Percentiles rank a stretch among this genome's conserved stretches.
These are phyloP conservation scores for Halcyon senegalensis DNA, from an alignment of 2,113 vertebrate species.

Conservation along the genomic window DNA sequence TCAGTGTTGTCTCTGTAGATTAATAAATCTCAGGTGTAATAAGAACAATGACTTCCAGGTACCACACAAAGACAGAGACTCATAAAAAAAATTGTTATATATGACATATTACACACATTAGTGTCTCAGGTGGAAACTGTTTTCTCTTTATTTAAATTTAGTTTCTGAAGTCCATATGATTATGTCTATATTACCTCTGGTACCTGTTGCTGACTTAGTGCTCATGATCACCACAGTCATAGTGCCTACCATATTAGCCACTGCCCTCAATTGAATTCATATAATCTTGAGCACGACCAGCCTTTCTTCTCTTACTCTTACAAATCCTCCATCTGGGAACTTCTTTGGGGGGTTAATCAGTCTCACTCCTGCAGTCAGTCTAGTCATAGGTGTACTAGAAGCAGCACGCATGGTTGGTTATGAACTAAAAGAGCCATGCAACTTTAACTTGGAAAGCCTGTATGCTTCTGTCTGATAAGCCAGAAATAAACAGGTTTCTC, in stretches of 20 bases:
- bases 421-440: neutral
- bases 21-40: neutral
- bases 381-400: neutral
- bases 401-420: neutral
- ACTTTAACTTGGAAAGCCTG: neutral
- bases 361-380: neutral
- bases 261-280: neutral
- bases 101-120: neutral
- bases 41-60: neutral
- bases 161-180: neutral
- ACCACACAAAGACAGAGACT: neutral
- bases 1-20: neutral
- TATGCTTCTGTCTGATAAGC: neutral
- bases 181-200: neutral
- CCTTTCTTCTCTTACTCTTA: neutral
- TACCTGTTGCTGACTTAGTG: neutral
- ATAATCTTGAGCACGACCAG: neutral
- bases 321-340: neutral
- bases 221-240: neutral
- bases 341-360: neutral
- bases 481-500: neutral
- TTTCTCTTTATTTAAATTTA: neutral
- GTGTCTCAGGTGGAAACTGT: neutral
- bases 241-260: neutral
- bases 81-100: rapidly evolving